Percentiles rank a stretch among this genome's conserved stretches.
These are phyloP conservation scores for Crypturellus undulatus DNA, from an alignment of 2,113 vertebrate species.

Conservation along the genomic window DNA sequence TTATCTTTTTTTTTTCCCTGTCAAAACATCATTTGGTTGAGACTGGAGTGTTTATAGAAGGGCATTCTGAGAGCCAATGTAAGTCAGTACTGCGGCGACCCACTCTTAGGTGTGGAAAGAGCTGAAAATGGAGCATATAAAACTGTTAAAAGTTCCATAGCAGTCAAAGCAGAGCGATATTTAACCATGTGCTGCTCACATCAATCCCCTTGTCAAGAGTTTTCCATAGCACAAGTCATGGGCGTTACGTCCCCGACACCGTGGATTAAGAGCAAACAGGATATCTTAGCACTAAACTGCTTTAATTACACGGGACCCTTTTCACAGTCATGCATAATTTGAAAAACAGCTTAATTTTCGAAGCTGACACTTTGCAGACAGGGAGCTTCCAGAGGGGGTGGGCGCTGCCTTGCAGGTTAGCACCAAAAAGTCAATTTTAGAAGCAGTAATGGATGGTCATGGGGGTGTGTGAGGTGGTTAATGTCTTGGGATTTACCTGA, in stretches of 20 bases:
- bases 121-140: neutral
- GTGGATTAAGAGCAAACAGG: neutral
- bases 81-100: neutral
- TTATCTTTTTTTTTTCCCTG: neutral
- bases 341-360: neutral
- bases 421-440: neutral
- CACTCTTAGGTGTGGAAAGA: neutral
- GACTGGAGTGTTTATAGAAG: neutral
- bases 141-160: neutral
- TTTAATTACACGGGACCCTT: neutral
- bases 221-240: neutral
- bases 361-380: neutral
- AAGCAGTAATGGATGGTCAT: neutral
- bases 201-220: neutral
- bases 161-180: neutral
- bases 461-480: neutral
- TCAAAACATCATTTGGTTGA: neutral
- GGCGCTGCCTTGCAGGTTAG: neutral
- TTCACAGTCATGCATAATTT: neutral
- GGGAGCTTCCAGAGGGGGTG: accelerated
- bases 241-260: neutral
- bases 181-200: neutral
- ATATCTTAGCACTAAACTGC: neutral
- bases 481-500: neutral
- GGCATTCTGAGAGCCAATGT: neutral